Base-by-base conservation (phyloP, 2,888 invertebrate species). In the Bellardia pandia region DNA sequence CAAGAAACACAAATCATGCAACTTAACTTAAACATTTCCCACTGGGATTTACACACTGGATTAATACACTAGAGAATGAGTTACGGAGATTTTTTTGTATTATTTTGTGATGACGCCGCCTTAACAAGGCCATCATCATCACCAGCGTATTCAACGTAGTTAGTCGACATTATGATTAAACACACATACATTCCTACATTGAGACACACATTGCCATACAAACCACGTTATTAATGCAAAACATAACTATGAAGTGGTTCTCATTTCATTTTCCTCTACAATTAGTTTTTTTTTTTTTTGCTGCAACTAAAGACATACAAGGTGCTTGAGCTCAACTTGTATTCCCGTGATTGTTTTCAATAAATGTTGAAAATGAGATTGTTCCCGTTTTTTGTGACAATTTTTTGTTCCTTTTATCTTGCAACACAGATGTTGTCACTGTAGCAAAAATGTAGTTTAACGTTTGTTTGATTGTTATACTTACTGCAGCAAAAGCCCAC, bases 211-310 rank as follows among this genome's bases (percentile, higher is more conserved):
- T 37, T 56, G 30, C 3, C 45, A 58, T 33, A 75, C 23, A 71
- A 71, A 37, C 71, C 71, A 77, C 37, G 81, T 69, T 81, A 81
- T 75, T 87, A 87, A 84, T 85, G 74, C 85, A 77, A 84, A 86
- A 64, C 74, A 74, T 48, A 75, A 80, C 81, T 62, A 58, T 58
- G 53, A 81, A 87, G 77, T 69, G 85, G 62, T 78, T 81, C 51
- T 66, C 56, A 76, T 83, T 75, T 74, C 42, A 23, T 75, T 40
- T 68, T 48, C 30, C 6, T 42, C 33, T 56, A 45, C 45, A 45
- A 13, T 64, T 11, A 40, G 72, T 42, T 45, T 60, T 16, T 58
- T 42, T 11, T 64, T 9, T 23, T 62, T 62, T 30, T 42, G 40
- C 13, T 45, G 71, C 71, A 53, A 48, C 45, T 64, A 71, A 58